Evolutionary conservation across 2,888 invertebrate species (phyloP).

Genomic region (Ochlodes sylvanus): DNA sequence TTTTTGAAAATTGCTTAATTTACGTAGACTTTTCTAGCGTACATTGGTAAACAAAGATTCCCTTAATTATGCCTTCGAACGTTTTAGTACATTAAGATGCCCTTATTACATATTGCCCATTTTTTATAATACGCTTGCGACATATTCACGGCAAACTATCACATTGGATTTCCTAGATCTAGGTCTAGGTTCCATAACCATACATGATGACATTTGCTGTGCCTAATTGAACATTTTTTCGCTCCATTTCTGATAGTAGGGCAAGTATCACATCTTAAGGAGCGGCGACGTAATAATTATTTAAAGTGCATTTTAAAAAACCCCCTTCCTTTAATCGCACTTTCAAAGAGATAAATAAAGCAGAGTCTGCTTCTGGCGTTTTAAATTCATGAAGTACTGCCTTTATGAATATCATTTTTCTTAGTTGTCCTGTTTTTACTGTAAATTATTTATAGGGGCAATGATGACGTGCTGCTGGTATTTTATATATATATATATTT

Average conservation of each 20-base stretch:
- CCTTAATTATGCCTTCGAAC: no score
- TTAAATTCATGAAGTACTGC: slow-evolving; percentile 30
- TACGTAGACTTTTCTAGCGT: no score
- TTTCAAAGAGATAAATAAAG: slow-evolving; percentile 33
- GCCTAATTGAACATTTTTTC: not conserved
- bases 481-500: no score
- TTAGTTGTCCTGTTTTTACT: slow-evolving; percentile 12
- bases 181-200: no score
- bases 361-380: slow-evolving; percentile 24
- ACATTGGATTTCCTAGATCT: no score
- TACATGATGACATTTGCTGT: no score
- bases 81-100: no score
- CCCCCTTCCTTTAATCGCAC: slow-evolving; percentile 29
- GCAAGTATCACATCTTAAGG: slow-evolving; percentile 11
- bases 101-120: no score
- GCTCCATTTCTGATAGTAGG: not conserved
- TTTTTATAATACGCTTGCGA: no score
- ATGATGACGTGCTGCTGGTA: not conserved
- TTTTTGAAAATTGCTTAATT: no score
- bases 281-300: slow-evolving; percentile 27
- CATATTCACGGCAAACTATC: no score
- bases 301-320: slow-evolving; percentile 32
- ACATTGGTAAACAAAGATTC: no score
- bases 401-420: slow-evolving; percentile 32
- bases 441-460: slow-evolving; percentile 18